Percentiles rank a stretch among this genome's conserved stretches.
phyloP scores from a whole-genome alignment of 1,140 invertebrate species.

The Drosophila subobscura region DNA sequence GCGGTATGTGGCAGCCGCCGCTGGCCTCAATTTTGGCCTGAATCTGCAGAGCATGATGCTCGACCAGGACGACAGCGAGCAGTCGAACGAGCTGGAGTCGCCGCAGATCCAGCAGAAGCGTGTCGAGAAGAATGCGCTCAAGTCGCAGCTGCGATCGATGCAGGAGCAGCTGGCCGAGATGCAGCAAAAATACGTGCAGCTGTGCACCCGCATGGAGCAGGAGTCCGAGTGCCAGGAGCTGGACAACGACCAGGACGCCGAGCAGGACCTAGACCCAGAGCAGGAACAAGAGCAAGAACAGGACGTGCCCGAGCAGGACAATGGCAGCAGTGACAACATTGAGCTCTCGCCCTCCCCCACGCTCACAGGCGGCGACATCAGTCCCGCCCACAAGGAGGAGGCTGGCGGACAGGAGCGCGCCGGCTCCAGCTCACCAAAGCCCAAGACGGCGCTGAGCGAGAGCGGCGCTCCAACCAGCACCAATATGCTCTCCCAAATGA shows the following conservation, averaged over 20 bases:
- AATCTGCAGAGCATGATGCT: conserved; percentile 84
- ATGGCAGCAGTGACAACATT: conserved; percentile 84
- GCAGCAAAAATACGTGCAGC: conserved; percentile 94
- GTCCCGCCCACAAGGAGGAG: conserved; percentile 85
- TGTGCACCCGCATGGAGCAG: conserved; percentile 93
- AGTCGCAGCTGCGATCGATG: conserved; percentile 92
- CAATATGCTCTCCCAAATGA: conserved; percentile 87
- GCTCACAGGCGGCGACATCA: conserved; percentile 65
- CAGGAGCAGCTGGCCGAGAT: conserved; percentile 95
- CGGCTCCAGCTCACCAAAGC: conserved; percentile 85
- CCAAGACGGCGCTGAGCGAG: conserved; percentile 38
- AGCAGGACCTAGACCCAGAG: conserved; percentile 89
- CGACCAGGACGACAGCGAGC: conserved; percentile 88
- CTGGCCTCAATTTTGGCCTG: conserved; percentile 84
- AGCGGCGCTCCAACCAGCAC: conserved; percentile 81
- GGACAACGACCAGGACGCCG: conserved; percentile 87
- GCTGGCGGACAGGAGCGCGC: conserved; percentile 84
- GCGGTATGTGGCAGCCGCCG: conserved; percentile 86
- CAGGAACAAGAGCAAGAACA: conserved; percentile 88
- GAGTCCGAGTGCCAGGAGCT: conserved; percentile 89
- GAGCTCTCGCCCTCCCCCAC: conserved; percentile 84
- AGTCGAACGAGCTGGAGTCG: conserved; percentile 89
- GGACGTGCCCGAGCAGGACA: conserved; percentile 84
- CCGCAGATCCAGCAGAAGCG: conserved; percentile 90
- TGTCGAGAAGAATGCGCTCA: conserved; percentile 92